A percentile compares a stretch with the other conserved stretches of the same genome.
Conservation (phyloP, 2,113 vertebrate species). For the Sinocyclocheilus maitianheensis region DNA sequence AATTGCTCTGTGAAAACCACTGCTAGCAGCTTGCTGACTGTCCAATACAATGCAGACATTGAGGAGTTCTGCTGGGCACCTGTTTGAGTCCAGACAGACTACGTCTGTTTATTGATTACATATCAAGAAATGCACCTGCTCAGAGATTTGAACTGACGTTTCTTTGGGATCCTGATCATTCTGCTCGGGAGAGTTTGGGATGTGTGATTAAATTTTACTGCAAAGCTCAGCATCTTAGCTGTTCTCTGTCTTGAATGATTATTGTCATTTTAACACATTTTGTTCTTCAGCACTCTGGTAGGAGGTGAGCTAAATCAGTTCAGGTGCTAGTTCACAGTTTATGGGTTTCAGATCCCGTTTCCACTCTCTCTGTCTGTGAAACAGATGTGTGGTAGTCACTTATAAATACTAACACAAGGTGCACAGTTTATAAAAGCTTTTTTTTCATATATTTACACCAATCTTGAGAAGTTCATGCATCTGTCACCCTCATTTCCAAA, state of each 20-base stretch:
- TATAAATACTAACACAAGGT: not conserved
- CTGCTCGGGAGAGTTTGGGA: not conserved
- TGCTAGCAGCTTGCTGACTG: not conserved
- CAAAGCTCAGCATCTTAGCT: conserved; percentile 25
- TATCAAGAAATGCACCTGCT: conserved; percentile 6
- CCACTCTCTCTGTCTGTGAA: not conserved
- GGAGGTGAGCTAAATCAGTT: not conserved
- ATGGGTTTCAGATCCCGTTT: not conserved
- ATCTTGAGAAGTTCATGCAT: not conserved
- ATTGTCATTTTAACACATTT: conserved; percentile 26
- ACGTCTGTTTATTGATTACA: conserved; percentile 17
- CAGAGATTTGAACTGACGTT: conserved; percentile 25
- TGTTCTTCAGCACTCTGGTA: not conserved
- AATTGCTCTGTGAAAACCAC: not conserved
- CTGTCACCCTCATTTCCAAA: not conserved
- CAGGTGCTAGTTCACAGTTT: not conserved
- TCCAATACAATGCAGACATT: conserved; percentile 17
- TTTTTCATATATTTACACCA: not conserved
- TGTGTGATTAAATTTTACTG: conserved; percentile 34
- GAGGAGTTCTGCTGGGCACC: not conserved
- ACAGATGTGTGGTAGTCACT: not conserved
- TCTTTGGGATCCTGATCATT: conserved; percentile 29
- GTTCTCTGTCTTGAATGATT: conserved; percentile 21
- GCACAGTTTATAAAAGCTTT: not conserved
- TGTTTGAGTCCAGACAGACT: conserved; percentile 17